Percentiles rank a stretch among this genome's conserved stretches.
Conservation (phyloP, 2,888 invertebrate genomes). For the Lydus trimaculatus region DNA sequence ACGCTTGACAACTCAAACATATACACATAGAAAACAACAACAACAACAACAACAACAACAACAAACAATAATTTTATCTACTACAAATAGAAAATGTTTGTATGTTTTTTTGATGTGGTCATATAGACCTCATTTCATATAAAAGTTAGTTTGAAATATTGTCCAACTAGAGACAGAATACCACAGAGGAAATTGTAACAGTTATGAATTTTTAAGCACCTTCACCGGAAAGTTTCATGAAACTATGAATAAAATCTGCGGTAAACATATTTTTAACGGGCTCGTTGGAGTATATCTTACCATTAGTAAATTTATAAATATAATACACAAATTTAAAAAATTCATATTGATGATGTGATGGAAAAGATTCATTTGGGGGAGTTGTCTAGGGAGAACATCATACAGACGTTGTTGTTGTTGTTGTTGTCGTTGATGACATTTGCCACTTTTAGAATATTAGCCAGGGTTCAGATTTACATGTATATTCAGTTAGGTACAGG, state of each 20-base stretch:
- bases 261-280: neutral
- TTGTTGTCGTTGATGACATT: neutral
- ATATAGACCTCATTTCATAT: neutral
- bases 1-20: neutral
- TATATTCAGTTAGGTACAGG: conserved; percentile 57
- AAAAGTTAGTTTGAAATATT: neutral
- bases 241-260: neutral
- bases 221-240: neutral
- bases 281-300: neutral
- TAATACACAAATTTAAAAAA: neutral
- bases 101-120: neutral
- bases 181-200: neutral
- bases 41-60: neutral
- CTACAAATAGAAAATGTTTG: neutral
- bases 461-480: conserved; percentile 50
- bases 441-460: conserved; percentile 40
- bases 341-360: neutral
- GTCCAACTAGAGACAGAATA: neutral
- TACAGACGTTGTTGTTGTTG: neutral
- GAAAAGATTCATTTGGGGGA: conserved; percentile 28
- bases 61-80: neutral
- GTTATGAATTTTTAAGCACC: neutral
- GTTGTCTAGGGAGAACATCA: conserved; percentile 26
- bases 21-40: neutral
- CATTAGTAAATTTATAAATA: conserved; percentile 3